phyloP scores from a whole-genome alignment of 1,140 invertebrate genomes.

The Papilio polytes region DNA sequence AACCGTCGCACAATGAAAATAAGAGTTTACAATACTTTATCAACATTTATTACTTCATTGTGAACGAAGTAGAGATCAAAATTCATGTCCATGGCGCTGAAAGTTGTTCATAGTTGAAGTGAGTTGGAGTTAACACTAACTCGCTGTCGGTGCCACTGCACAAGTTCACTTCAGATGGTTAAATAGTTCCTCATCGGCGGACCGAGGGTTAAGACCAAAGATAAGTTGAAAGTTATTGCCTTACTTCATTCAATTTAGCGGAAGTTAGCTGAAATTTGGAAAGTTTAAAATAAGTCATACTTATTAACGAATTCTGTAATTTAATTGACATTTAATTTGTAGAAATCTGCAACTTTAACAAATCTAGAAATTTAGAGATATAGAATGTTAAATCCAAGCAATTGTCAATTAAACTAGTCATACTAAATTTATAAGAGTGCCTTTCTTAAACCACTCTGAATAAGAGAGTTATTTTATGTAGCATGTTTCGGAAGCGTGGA shows the following conservation, averaged over 20 bases:
- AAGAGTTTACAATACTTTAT: too few species aligned
- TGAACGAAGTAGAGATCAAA: too few species aligned
- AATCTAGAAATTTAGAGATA: too few species aligned
- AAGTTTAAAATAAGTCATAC: not conserved
- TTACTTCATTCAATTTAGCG: not conserved
- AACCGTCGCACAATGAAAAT: too few species aligned
- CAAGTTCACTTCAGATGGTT: not conserved
- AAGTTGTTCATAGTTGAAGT: conserved; percentile 10
- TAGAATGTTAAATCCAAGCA: too few species aligned
- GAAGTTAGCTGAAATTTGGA: not conserved
- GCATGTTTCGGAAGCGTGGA: too few species aligned
- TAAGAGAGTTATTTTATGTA: too few species aligned
- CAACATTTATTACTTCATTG: too few species aligned
- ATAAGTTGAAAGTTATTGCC: conserved; percentile 1
- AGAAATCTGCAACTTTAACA: not conserved
- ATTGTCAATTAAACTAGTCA: too few species aligned
- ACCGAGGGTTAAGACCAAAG: not conserved
- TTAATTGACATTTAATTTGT: not conserved
- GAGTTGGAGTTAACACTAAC: not conserved
- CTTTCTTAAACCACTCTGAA: too few species aligned
- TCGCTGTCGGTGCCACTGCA: not conserved
- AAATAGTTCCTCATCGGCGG: not conserved
- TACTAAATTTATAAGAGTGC: too few species aligned
- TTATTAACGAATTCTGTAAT: not conserved
- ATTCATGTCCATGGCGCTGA: too few species aligned